A percentile compares a stretch with the other conserved stretches of the same genome.
These are phyloP conservation scores for Unio pictorum DNA, from an alignment of 2,888 invertebrate species.

Conservation along the genomic window DNA sequence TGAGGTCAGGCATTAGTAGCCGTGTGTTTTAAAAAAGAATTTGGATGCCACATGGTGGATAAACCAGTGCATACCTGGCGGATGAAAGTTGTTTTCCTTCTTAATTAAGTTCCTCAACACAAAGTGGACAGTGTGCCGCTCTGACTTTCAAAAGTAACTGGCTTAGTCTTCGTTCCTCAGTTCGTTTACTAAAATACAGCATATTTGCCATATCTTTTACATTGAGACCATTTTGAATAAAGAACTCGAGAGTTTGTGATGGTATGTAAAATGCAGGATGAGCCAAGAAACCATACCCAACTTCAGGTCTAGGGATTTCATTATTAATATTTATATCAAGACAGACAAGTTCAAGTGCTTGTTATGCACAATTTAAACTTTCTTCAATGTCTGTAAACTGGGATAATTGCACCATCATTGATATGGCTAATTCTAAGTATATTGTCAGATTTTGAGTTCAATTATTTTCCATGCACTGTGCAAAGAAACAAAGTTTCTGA, in stretches of 20 bases:
- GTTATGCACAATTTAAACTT: neutral
- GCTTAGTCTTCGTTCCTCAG: too few relatives aligned
- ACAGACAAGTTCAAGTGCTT: constrained; percentile 6
- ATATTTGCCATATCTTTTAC: constrained; percentile 9
- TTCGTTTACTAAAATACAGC: neutral
- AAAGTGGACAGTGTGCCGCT: too few relatives aligned
- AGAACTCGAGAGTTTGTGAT: too few relatives aligned
- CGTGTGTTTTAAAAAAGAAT: neutral
- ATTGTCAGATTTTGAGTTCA: too few relatives aligned
- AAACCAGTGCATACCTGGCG: neutral
- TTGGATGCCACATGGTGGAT: constrained; percentile 4
- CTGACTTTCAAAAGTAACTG: too few relatives aligned
- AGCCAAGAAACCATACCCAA: neutral
- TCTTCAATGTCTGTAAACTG: too few relatives aligned
- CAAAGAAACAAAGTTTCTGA: too few relatives aligned
- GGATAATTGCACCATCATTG: too few relatives aligned
- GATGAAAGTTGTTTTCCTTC: too few relatives aligned
- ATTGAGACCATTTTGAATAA: neutral
- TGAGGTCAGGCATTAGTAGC: constrained; percentile 2
- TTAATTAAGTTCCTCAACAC: too few relatives aligned
- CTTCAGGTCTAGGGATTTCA: too few relatives aligned
- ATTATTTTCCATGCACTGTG: neutral
- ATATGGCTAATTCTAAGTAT: too few relatives aligned
- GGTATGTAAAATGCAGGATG: neutral
- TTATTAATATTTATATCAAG: neutral